These are phyloP conservation scores for Heliconius ethilla DNA, from an alignment of 2,888 invertebrate species.

Conservation along the genomic window DNA sequence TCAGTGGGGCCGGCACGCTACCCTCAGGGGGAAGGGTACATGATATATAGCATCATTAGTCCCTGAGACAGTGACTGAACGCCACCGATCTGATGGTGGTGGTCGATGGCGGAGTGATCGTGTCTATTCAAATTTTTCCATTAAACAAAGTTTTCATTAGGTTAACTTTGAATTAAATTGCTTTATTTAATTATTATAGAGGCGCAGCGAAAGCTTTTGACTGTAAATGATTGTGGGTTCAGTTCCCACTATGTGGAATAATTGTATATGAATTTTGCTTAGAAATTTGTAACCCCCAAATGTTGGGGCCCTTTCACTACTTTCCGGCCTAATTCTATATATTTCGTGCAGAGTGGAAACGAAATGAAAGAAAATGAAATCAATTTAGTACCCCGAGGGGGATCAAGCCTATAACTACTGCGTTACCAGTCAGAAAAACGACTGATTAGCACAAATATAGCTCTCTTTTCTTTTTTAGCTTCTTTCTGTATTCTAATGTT, in stretches of 20 bases:
- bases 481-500: too few relatives aligned
- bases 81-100: constrained; percentile 70
- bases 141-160: constrained; percentile 1
- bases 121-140: constrained; percentile 15
- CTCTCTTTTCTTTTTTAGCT: too few relatives aligned
- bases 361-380: too few relatives aligned
- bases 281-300: not conserved
- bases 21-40: constrained; percentile 54
- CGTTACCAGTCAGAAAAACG: too few relatives aligned
- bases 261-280: too few relatives aligned
- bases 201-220: not conserved
- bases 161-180: not conserved
- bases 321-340: not conserved
- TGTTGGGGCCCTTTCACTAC: not conserved
- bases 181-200: not conserved
- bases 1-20: constrained; percentile 35
- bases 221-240: not conserved
- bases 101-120: constrained; percentile 38
- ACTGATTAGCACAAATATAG: too few relatives aligned
- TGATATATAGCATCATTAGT: constrained; percentile 81
- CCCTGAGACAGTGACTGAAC: constrained; percentile 80
- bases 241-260: not conserved
- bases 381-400: too few relatives aligned
- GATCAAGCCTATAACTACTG: too few relatives aligned
- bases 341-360: too few relatives aligned